Conservation (phyloP, 2,797 vertebrate genomes). For the Amniataba percoides region DNA sequence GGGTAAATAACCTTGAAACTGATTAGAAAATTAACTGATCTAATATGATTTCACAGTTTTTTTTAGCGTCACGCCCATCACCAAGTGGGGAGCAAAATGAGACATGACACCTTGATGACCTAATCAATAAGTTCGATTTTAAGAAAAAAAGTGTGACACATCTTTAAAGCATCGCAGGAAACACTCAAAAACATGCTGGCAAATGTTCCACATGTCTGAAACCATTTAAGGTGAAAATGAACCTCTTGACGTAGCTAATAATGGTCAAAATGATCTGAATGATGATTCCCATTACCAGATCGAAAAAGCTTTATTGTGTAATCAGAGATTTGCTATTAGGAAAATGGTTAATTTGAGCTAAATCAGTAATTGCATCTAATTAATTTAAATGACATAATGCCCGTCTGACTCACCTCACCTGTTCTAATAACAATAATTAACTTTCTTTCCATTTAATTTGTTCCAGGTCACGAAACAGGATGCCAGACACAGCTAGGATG, state of each 20-base stretch:
- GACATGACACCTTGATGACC: constrained; percentile 13
- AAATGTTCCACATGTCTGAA: background rate
- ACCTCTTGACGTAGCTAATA: background rate
- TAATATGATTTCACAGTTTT: constrained; percentile 1
- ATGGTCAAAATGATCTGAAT: background rate
- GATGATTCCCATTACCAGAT: background rate
- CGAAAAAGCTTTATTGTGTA: constrained; percentile 5
- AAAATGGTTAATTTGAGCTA: constrained; percentile 7
- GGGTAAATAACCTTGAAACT: constrained; percentile 20
- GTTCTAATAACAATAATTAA: constrained; percentile 34
- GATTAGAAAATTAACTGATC: background rate
- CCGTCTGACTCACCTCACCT: constrained; percentile 8
- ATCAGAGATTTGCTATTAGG: constrained; percentile 16
- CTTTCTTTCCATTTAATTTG: constrained; percentile 36
- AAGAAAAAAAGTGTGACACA: background rate
- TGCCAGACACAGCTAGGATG: background rate
- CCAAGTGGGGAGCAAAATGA: constrained; percentile 14
- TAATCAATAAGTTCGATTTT: constrained; percentile 13
- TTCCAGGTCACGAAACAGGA: constrained; percentile 36
- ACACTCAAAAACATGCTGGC: background rate
- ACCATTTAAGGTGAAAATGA: constrained; percentile 1
- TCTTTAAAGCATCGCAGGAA: constrained; percentile 10
- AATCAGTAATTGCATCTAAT: constrained; percentile 37
- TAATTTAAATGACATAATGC: constrained; percentile 28
- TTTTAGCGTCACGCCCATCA: background rate